Evolutionary conservation across 2,113 vertebrate genomes (phyloP).

Genomic region (Hippocampus zosterae): DNA sequence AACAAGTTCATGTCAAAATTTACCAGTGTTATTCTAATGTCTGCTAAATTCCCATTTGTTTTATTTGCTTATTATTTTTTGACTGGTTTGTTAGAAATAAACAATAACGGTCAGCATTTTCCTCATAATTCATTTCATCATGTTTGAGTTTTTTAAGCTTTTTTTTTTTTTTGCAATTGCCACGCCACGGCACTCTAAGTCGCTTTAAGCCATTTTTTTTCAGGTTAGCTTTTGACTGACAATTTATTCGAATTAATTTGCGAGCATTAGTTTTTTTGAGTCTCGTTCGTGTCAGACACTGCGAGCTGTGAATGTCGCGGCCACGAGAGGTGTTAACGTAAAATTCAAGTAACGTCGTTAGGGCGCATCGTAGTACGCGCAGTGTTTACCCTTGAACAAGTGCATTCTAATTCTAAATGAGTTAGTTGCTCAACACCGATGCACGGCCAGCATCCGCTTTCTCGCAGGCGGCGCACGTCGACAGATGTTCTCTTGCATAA

Average conservation of each 20-base stretch:
- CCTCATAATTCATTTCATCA: too few species aligned
- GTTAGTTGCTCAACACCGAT: slow-evolving; percentile 30
- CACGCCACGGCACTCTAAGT: too few species aligned
- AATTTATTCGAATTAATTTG: too few species aligned
- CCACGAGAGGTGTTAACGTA: slow-evolving; percentile 26
- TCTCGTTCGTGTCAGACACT: neutral
- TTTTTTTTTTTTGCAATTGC: too few species aligned
- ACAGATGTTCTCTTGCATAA: slow-evolving; percentile 30
- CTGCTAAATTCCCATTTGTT: too few species aligned
- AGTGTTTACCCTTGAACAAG: slow-evolving; percentile 11
- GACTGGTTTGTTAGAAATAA: too few species aligned
- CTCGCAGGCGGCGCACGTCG: neutral
- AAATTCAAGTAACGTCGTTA: slow-evolving; percentile 27
- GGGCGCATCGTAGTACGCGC: neutral
- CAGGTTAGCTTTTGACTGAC: too few species aligned
- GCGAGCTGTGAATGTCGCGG: neutral
- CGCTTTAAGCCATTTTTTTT: neutral
- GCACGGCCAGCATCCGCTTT: neutral
- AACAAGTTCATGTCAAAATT: too few species aligned
- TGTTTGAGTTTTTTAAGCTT: too few species aligned
- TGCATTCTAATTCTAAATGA: slow-evolving; percentile 26
- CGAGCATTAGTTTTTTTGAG: neutral
- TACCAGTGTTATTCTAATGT: too few species aligned
- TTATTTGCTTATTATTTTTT: too few species aligned
- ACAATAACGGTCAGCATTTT: too few species aligned